Percentiles rank a stretch among this genome's conserved stretches.
These are phyloP conservation scores for Valencia hispanica DNA, from an alignment of 2,797 vertebrate genomes.

Conservation along the genomic window DNA sequence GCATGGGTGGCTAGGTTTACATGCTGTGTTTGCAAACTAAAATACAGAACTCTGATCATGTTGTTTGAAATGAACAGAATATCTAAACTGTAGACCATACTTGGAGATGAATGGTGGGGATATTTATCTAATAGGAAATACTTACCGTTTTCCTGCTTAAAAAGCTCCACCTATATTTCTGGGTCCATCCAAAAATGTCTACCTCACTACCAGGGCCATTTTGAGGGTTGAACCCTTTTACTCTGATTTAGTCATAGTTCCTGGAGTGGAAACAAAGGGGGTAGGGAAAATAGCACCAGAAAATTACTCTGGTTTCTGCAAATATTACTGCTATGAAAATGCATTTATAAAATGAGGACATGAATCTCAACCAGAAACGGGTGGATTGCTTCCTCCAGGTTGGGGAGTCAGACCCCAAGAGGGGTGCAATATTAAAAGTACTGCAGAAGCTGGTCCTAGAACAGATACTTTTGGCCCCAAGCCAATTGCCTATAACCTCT, in stretches of 20 bases:
- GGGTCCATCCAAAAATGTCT: neutral
- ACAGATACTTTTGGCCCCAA: no score
- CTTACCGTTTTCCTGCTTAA: neutral
- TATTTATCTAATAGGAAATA: neutral
- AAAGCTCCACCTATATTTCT: neutral
- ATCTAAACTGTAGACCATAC: neutral
- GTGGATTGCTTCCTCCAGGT: neutral
- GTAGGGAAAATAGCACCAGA: neutral
- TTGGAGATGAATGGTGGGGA: neutral
- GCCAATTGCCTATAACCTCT: no score
- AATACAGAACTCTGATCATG: neutral
- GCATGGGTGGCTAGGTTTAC: neutral
- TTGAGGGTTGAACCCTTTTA: neutral
- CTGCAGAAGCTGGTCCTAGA: no score
- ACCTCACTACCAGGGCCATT: neutral
- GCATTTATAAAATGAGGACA: neutral
- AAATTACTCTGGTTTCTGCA: neutral
- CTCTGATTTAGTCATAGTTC: neutral
- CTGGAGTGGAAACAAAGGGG: neutral
- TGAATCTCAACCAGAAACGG: neutral
- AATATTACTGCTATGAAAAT: neutral
- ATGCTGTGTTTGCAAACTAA: neutral
- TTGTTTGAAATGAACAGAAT: neutral
- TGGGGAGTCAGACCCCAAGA: no score
- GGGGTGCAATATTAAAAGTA: no score